Percentiles rank a stretch among this genome's conserved stretches.
phyloP scores from a whole-genome alignment of 35 echinoderm and acorn worm genomes.

The Strongylocentrotus purpuratus region DNA sequence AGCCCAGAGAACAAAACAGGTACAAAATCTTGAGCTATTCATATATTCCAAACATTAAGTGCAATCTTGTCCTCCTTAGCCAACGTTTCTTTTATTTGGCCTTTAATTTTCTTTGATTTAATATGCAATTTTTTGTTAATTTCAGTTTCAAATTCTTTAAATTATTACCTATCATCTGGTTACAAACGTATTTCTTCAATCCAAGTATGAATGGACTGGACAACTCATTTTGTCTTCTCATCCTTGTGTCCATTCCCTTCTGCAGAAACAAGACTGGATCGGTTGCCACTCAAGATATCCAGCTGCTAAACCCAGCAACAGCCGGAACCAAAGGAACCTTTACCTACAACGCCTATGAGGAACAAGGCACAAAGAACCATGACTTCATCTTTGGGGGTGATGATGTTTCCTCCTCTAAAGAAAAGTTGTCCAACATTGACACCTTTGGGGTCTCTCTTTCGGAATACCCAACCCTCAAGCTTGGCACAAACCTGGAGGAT shows the following conservation, averaged over 20 bases:
- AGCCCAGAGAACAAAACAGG: no score
- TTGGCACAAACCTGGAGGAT: not conserved
- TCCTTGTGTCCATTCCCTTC: not conserved
- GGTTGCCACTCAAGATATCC: not conserved
- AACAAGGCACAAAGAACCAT: not conserved
- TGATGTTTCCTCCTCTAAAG: not conserved
- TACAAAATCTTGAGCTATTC: no score
- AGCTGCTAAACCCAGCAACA: not conserved
- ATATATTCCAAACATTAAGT: no score
- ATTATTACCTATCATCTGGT: no score
- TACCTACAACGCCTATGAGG: not conserved
- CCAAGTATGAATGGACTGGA: no score
- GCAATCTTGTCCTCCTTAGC: no score
- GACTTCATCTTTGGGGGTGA: not conserved
- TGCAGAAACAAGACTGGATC: not conserved
- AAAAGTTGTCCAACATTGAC: not conserved
- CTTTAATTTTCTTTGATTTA: no score
- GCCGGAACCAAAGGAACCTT: not conserved
- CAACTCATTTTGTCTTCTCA: no score
- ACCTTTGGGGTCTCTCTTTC: not conserved
- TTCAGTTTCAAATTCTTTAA: no score
- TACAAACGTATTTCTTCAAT: no score
- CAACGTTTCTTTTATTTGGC: no score
- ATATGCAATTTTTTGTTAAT: no score
- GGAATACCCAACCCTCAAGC: not conserved